These are phyloP conservation scores for Steinernema carpocapsae DNA, from an alignment of 2,888 invertebrate genomes.

Conservation along the genomic window DNA sequence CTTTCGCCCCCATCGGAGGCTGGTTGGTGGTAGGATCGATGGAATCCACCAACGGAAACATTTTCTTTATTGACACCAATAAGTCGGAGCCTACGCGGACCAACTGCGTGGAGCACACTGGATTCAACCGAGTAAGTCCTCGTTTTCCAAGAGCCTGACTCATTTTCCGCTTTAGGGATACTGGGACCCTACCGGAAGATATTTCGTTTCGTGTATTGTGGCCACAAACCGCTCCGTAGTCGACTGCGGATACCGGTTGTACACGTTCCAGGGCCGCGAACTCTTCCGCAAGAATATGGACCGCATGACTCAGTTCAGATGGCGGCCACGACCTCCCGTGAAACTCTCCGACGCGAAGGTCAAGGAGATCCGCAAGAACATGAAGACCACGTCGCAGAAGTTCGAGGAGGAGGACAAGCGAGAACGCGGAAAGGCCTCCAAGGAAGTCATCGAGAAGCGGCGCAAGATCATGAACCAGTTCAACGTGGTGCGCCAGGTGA, in stretches of 20 bases:
- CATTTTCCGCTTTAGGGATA: constrained; percentile 83
- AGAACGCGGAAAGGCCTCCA: constrained; percentile 64
- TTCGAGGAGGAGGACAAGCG: constrained; percentile 88
- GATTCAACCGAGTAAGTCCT: constrained; percentile 50
- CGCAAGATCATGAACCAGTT: constrained; percentile 62
- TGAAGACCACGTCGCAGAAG: constrained; percentile 93
- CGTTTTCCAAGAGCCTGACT: too few relatives aligned
- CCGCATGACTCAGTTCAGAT: constrained; percentile 89
- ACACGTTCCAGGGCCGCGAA: constrained; percentile 86
- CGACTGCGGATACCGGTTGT: constrained; percentile 88
- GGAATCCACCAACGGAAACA: constrained; percentile 59
- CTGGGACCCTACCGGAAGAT: constrained; percentile 99
- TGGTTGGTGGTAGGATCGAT: constrained; percentile 70
- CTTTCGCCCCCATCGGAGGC: constrained; percentile 69
- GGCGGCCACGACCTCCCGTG: constrained; percentile 91
- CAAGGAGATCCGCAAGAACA: constrained; percentile 89
- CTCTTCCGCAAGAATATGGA: constrained; percentile 84
- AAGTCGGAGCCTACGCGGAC: constrained; percentile 57
- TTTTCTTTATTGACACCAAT: constrained; percentile 65
- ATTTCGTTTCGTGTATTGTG: constrained; percentile 91
- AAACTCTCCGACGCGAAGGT: constrained; percentile 83
- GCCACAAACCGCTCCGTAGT: constrained; percentile 78
- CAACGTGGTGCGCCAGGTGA: constrained; percentile 52
- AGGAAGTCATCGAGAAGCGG: constrained; percentile 54
- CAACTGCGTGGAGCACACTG: constrained; percentile 54